Evolutionary conservation across 2,888 invertebrate genomes (phyloP).

Genomic region (Drosophila monieri): DNA sequence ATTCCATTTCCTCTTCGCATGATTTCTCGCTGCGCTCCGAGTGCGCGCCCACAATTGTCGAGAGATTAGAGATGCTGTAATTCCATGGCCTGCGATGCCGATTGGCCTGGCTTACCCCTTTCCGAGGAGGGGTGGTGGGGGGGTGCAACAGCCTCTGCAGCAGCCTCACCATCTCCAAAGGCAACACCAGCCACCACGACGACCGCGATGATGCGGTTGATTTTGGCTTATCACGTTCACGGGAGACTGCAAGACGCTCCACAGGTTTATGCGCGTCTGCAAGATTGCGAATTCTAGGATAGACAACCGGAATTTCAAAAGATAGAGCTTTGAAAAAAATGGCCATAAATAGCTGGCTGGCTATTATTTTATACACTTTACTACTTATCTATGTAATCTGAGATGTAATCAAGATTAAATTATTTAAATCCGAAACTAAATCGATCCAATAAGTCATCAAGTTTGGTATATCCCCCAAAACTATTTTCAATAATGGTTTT

Average conservation of each 20-base stretch:
- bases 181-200: conserved; percentile 48
- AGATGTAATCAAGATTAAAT: conserved; percentile 9
- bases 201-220: conserved; percentile 59
- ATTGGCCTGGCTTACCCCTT: conserved; percentile 51
- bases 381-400: neutral
- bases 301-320: neutral
- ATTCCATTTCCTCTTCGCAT: conserved; percentile 77
- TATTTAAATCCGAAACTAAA: neutral
- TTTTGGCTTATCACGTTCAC: conserved; percentile 77
- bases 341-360: no score
- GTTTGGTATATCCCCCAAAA: conserved; percentile 12
- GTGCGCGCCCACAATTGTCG: conserved; percentile 78
- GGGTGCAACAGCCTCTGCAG: conserved; percentile 9
- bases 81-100: conserved; percentile 62
- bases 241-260: conserved; percentile 70
- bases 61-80: conserved; percentile 78
- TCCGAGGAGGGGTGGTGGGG: conserved; percentile 6
- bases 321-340: neutral
- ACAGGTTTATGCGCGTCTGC: conserved; percentile 61
- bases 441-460: conserved; percentile 13
- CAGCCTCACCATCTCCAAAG: conserved; percentile 34
- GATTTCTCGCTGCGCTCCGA: conserved; percentile 57
- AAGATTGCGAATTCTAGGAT: conserved; percentile 11
- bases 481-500: conserved; percentile 31
- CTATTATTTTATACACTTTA: no score